These are phyloP conservation scores for Caretta caretta DNA, from an alignment of 2,113 vertebrate genomes.

Conservation along the genomic window DNA sequence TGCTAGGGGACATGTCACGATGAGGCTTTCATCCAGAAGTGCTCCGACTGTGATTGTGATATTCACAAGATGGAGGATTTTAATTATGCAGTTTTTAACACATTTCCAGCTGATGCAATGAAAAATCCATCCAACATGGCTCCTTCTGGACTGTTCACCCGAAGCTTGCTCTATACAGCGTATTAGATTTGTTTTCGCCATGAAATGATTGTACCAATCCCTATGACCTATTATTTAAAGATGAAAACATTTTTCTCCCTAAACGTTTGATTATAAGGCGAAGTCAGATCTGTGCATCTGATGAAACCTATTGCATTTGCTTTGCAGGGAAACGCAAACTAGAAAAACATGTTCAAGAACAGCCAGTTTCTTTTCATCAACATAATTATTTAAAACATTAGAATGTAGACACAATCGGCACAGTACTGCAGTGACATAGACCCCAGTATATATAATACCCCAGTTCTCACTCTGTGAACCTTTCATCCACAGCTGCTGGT, in stretches of 20 bases:
- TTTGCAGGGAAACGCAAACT: neutral
- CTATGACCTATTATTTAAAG: neutral
- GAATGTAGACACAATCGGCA: neutral
- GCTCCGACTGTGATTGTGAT: neutral
- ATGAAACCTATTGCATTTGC: neutral
- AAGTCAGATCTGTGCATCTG: neutral
- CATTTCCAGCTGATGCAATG: neutral
- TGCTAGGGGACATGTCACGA: neutral
- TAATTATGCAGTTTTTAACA: neutral
- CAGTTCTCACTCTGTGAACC: neutral
- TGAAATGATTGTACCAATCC: neutral
- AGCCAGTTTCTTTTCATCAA: neutral
- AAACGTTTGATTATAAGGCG: neutral
- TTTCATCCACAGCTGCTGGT: neutral
- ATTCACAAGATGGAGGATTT: neutral
- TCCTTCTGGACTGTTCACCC: neutral
- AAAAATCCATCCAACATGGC: neutral
- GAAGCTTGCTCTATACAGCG: neutral
- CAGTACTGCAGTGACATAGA: fast-evolving
- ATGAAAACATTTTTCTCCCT: neutral
- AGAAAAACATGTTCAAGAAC: neutral
- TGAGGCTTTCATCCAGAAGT: neutral
- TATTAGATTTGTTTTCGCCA: constrained; percentile 1
- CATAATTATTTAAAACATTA: neutral
- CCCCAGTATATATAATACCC: neutral